Evolutionary conservation across 30 jellyfish, hydroid and myxozoan genomes (phyloP).

Genomic region (Nemopilema nomurai): DNA sequence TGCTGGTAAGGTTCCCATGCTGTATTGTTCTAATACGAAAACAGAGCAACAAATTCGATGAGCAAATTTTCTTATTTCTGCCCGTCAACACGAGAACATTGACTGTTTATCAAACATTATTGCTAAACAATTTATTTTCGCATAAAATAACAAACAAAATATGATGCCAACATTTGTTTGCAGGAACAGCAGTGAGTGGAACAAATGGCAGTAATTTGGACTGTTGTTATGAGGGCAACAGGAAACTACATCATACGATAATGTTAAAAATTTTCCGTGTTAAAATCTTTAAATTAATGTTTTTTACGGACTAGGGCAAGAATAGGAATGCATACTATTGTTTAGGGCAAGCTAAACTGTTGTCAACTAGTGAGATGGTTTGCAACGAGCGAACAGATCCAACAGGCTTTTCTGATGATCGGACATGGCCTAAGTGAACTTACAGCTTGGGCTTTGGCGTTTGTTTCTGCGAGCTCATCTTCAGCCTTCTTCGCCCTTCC

Average conservation of each 20-base stretch:
- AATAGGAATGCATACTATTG: background rate
- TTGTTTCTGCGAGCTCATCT: conserved; percentile 83
- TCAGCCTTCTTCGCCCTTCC: conserved; percentile 88
- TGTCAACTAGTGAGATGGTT: background rate
- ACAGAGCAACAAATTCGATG: background rate
- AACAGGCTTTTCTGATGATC: background rate
- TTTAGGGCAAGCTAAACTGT: background rate
- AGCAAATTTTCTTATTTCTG: too few relatives aligned
- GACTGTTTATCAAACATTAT: too few relatives aligned
- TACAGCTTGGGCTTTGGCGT: conserved; percentile 87
- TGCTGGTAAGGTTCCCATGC: background rate
- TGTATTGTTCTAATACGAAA: background rate
- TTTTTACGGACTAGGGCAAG: background rate
- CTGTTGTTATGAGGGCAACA: background rate
- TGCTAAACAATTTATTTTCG: too few relatives aligned
- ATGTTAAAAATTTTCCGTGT: background rate
- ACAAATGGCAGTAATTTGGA: background rate
- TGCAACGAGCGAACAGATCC: conserved; percentile 45
- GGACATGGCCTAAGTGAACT: conserved; percentile 35
- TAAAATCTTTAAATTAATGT: background rate
- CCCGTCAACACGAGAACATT: too few relatives aligned
- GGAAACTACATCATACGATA: background rate
- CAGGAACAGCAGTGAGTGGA: background rate
- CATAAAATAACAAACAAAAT: too few relatives aligned
- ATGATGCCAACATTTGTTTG: too few relatives aligned